Base-by-base conservation (phyloP, 2,888 invertebrate genomes). In the Idaea aversata region DNA sequence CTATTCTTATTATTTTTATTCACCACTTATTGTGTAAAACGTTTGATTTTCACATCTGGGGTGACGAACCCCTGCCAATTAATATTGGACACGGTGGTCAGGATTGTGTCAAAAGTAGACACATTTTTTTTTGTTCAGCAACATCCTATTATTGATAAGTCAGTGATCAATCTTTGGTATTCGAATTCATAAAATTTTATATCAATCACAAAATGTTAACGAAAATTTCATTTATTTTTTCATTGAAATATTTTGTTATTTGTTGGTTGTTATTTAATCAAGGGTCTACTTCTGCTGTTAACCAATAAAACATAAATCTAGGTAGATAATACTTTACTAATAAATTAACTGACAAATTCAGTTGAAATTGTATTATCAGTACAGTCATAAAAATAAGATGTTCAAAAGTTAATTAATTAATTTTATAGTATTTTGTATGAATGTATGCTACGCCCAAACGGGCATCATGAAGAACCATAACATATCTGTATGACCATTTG, bases 11-110 rank as follows among this genome's bases (percentile, higher is more conserved):
- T 91, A 91, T 90, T 91, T 88, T 88, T 87, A 88, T 86, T 84
- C 76, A 79, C 74, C 72, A 79, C 72, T 82, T 80, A 86, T 87
- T 87, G 80, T 79, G 81, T 82, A 90, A 88, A 90, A 86, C 82
- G 85, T 76, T 81, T 78, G 75, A 85, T 84, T 89, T 85, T 74
- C 74, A 67, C 69, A 82, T 82, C 82, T 87, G 73, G 82, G 86
- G 86, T 78, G 76, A 72, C 72, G 72, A 83, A 86, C 91, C 93
- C 93, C 91, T 90, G 91, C 91, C 93, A 93, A 93, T 93, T 92
- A 91, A 87, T 77, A 86, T 91, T 78, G 84, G 91, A 77, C 88
- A 88, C 87, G 90, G 91, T 87, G 93, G 91, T 91, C 92, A 90
- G 78, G 82, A 74, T 77, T 78, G 80, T 84, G 87, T 88, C 91